phyloP scores from a whole-genome alignment of 2,888 invertebrate species.

The Cataglyphis cursor region DNA sequence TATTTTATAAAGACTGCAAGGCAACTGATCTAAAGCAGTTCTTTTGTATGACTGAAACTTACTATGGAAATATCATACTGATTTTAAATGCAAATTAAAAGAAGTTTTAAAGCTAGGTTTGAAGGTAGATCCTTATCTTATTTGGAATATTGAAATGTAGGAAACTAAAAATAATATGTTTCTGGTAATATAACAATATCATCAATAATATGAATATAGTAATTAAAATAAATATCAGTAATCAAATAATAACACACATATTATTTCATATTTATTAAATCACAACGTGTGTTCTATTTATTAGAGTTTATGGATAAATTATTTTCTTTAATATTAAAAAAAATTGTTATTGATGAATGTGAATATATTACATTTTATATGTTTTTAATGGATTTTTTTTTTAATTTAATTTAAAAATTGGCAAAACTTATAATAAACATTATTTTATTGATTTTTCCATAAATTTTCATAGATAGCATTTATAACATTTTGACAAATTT shows the following conservation, averaged over 20 bases:
- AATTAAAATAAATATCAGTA: neutral
- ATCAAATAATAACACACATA: neutral
- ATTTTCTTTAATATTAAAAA: neutral
- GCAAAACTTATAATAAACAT: too few species aligned
- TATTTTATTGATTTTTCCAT: too few species aligned
- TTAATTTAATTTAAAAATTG: too few species aligned
- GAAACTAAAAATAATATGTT: neutral
- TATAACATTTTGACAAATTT: too few species aligned
- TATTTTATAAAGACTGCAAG: neutral
- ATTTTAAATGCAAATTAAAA: constrained; percentile 14
- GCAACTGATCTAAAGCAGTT: neutral
- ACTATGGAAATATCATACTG: neutral
- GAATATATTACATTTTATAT: too few species aligned
- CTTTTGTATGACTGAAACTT: neutral
- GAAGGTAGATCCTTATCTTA: neutral
- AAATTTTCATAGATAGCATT: too few species aligned
- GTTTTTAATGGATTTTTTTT: too few species aligned
- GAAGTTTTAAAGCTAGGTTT: neutral
- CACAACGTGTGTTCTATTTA: neutral
- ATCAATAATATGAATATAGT: neutral
- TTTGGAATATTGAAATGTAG: neutral
- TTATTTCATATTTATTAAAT: constrained; percentile 9
- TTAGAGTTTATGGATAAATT: neutral
- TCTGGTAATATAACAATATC: neutral
- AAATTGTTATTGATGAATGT: neutral